Conservation (phyloP, 1,140 invertebrate species). For the Drosophila athabasca region DNA sequence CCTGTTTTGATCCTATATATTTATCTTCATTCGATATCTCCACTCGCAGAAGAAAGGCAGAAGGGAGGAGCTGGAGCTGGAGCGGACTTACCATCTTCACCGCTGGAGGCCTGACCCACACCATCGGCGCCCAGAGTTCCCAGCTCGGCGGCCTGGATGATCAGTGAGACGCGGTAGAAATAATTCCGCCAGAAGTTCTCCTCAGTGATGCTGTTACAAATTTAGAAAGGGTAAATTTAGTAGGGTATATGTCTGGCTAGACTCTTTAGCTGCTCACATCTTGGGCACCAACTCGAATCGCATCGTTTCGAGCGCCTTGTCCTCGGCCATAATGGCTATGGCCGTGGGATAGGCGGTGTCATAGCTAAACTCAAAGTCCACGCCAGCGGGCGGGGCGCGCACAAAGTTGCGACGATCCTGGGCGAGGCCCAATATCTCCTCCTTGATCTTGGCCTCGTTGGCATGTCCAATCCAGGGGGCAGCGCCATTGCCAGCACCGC, state of each 20-base stretch:
- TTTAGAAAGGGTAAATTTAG: too few relatives aligned
- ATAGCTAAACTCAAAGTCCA: slow-evolving; percentile 98
- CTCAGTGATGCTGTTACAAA: slow-evolving; percentile 92
- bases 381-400: slow-evolving; percentile 96
- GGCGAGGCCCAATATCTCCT: slow-evolving; percentile 96
- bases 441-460: slow-evolving; percentile 95
- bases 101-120: slow-evolving; percentile 81
- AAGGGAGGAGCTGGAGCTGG: slow-evolving; percentile 10
- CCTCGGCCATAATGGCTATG: slow-evolving; percentile 95
- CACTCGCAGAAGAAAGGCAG: neutral
- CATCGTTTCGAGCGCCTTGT: slow-evolving; percentile 98
- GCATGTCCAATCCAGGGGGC: slow-evolving; percentile 96
- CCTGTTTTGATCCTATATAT: slow-evolving; percentile 16
- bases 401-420: slow-evolving; percentile 99
- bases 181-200: slow-evolving; percentile 99
- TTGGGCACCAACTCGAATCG: slow-evolving; percentile 99
- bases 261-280: slow-evolving; percentile 90
- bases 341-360: slow-evolving; percentile 95
- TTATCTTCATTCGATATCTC: neutral
- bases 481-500: slow-evolving; percentile 89
- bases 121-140: slow-evolving; percentile 85
- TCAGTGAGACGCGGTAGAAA: slow-evolving; percentile 98
- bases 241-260: too few relatives aligned
- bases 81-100: slow-evolving; percentile 81
- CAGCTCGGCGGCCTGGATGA: slow-evolving; percentile 96